phyloP scores from a whole-genome alignment of 1,140 invertebrate genomes.

The Chrysomallon squamiferum region DNA sequence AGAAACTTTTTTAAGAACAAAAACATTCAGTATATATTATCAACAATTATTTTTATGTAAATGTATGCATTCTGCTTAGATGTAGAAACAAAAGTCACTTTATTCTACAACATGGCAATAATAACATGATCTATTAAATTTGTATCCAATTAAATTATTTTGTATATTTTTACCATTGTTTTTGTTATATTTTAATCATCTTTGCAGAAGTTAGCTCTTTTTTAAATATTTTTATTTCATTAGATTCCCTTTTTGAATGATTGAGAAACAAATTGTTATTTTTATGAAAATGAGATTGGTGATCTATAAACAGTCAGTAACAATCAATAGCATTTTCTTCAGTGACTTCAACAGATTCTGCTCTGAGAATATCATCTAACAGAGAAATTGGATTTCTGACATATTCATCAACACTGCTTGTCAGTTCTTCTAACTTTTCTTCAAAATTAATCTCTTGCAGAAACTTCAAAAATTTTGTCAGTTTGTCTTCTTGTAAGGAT shows the following conservation, averaged over 20 bases:
- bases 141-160: neutral
- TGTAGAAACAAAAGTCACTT: no score
- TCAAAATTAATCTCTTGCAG: neutral
- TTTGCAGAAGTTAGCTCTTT: neutral
- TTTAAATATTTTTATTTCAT: no score
- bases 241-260: no score
- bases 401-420: constrained; percentile 18
- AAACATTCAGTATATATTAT: no score
- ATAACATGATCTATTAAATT: neutral
- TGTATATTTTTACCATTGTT: neutral
- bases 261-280: no score
- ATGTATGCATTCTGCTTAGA: no score
- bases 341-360: constrained; percentile 8
- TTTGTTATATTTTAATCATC: neutral
- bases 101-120: no score
- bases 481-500: neutral
- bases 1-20: no score
- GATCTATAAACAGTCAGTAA: no score
- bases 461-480: neutral
- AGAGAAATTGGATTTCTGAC: constrained; percentile 17
- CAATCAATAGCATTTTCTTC: constrained; percentile 31
- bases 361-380: constrained; percentile 23
- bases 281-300: no score
- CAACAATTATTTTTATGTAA: no score
- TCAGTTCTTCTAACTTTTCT: neutral